phyloP scores from a whole-genome alignment of 2,113 vertebrate species.

The Saccopteryx bilineata region DNA sequence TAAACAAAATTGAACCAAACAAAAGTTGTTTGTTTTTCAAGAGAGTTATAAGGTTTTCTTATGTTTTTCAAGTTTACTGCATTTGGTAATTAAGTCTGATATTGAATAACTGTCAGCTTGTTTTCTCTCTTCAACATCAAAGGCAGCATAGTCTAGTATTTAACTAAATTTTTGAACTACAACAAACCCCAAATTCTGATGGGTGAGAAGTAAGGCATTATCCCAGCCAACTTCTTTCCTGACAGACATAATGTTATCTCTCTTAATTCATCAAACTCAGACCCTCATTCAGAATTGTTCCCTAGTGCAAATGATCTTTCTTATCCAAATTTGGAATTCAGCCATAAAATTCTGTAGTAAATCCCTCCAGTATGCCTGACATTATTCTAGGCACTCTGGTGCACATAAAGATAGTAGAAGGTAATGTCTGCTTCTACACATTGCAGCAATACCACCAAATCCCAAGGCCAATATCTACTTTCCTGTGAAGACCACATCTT shows the following conservation, averaged over 20 bases:
- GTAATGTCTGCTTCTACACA: not conserved
- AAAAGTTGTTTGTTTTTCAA: constrained; percentile 46
- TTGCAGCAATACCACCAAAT: not conserved
- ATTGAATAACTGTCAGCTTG: constrained; percentile 40
- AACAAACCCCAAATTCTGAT: not conserved
- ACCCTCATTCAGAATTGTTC: not conserved
- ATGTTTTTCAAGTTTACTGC: not conserved
- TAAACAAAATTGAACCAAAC: constrained; percentile 30
- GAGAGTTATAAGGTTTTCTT: constrained; percentile 22
- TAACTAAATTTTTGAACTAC: constrained; percentile 52
- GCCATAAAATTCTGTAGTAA: not conserved
- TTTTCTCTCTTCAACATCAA: constrained; percentile 49
- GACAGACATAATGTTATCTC: not conserved
- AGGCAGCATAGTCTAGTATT: not conserved
- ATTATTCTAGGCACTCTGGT: not conserved
- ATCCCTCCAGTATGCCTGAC: not conserved
- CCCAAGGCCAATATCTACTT: not conserved
- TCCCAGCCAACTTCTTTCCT: not conserved
- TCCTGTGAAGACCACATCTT: not conserved
- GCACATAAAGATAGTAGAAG: constrained; percentile 27
- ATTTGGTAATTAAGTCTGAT: constrained; percentile 52
- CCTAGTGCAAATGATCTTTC: not conserved
- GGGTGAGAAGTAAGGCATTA: not conserved
- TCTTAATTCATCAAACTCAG: not conserved
- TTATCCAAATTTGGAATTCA: not conserved